phyloP scores from a whole-genome alignment of 2,888 invertebrate species.

The Diarsia rubi region DNA sequence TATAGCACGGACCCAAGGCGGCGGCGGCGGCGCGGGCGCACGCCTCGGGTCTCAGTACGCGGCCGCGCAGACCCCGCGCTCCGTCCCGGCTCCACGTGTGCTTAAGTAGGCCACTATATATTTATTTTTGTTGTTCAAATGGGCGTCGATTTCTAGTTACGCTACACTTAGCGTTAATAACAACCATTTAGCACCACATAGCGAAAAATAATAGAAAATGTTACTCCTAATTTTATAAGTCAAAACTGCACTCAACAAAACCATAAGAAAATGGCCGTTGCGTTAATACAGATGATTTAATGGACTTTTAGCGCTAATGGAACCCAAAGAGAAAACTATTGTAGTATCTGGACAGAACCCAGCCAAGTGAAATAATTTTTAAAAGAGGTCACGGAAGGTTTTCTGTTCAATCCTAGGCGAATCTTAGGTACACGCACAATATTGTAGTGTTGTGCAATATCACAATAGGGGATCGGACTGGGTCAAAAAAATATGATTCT shows the following conservation, averaged over 20 bases:
- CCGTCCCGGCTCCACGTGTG: no score
- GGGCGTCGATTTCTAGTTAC: conserved; percentile 20
- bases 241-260: conserved; percentile 7
- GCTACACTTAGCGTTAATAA: conserved; percentile 29
- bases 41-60: no score
- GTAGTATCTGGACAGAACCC: conserved; percentile 31
- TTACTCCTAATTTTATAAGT: conserved; percentile 11
- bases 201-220: conserved; percentile 16
- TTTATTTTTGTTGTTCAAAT: conserved; percentile 39
- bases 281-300: conserved; percentile 53
- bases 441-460: neutral
- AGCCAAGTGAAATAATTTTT: conserved; percentile 28
- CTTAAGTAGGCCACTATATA: no score
- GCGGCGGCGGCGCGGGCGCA: no score
- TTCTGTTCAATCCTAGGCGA: conserved; percentile 15
- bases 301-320: conserved; percentile 63
- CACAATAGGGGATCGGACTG: no score
- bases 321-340: conserved; percentile 42
- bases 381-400: conserved; percentile 16
- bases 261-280: conserved; percentile 42
- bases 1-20: no score
- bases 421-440: neutral
- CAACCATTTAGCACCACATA: conserved; percentile 3
- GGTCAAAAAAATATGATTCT: no score
- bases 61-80: no score